These are phyloP conservation scores for Eudasyphora cyanicolor DNA, from an alignment of 2,888 invertebrate genomes.

Conservation along the genomic window DNA sequence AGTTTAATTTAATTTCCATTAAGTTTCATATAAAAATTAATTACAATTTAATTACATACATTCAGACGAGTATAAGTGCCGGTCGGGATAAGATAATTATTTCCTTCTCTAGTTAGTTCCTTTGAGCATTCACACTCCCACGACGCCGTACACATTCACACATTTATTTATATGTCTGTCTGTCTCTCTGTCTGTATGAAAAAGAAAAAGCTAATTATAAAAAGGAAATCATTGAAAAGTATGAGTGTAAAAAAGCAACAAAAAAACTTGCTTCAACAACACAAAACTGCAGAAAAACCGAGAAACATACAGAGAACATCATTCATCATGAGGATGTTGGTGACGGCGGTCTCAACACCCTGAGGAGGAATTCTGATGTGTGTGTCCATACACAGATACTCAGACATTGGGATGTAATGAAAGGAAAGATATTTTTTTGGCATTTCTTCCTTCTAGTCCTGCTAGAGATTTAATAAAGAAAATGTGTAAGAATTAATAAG, in stretches of 20 bases:
- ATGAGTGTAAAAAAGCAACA: neutral
- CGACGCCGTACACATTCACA: neutral
- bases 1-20: slow-evolving; percentile 31
- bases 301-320: neutral
- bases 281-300: neutral
- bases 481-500: too few relatives aligned
- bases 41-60: slow-evolving; percentile 27
- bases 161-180: too few relatives aligned
- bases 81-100: slow-evolving; percentile 33
- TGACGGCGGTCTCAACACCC: neutral
- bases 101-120: neutral
- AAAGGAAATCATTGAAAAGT: neutral
- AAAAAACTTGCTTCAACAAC: neutral
- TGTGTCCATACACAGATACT: neutral
- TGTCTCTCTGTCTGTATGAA: too few relatives aligned
- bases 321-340: neutral
- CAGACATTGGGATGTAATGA: too few relatives aligned
- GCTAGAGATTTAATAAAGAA: too few relatives aligned
- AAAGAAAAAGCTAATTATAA: neutral
- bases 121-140: neutral
- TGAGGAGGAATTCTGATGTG: neutral
- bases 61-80: neutral
- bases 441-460: too few relatives aligned
- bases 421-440: too few relatives aligned
- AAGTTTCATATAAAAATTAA: slow-evolving; percentile 24